phyloP scores from a whole-genome alignment of 2,888 invertebrate genomes.

The Acrobasis consociella region DNA sequence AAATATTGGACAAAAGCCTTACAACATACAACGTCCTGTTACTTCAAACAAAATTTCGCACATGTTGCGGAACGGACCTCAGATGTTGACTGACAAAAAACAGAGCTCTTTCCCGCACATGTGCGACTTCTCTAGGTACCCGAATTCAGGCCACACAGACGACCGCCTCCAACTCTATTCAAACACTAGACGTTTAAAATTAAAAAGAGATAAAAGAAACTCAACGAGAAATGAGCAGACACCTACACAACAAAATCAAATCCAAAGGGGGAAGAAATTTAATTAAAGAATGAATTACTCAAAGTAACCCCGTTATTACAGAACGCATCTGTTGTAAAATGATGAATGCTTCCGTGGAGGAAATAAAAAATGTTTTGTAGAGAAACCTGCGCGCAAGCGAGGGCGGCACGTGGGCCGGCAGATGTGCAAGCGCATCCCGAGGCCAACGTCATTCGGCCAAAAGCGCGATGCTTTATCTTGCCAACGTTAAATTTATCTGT shows the following conservation, averaged over 20 bases:
- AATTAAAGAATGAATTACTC: constrained; percentile 69
- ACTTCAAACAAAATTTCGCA: constrained; percentile 61
- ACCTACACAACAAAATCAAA: constrained; percentile 51
- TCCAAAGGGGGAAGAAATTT: constrained; percentile 56
- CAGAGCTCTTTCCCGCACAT: constrained; percentile 61
- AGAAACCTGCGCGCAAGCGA: constrained; percentile 70
- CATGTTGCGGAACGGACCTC: constrained; percentile 68
- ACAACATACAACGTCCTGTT: constrained; percentile 56
- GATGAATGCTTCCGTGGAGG: constrained; percentile 67
- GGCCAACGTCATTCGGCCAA: constrained; percentile 48
- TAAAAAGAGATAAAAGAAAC: constrained; percentile 39
- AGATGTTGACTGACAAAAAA: constrained; percentile 74
- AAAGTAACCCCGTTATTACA: constrained; percentile 67
- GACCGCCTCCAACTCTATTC: constrained; percentile 30
- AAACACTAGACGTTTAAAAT: constrained; percentile 39
- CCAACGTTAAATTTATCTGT: constrained; percentile 53
- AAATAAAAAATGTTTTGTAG: constrained; percentile 64
- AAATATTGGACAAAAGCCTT: constrained; percentile 44
- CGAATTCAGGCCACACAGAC: constrained; percentile 58
- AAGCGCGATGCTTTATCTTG: constrained; percentile 60
- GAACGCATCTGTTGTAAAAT: constrained; percentile 72
- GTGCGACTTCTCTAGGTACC: constrained; percentile 43
- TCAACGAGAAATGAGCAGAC: constrained; percentile 48
- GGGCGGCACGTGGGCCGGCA: constrained; percentile 79
- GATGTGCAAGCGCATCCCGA: constrained; percentile 71